A percentile compares a stretch with the other conserved stretches of the same genome.
phyloP scores from a whole-genome alignment of 1,140 invertebrate genomes.

The Eulimnadia texana region DNA sequence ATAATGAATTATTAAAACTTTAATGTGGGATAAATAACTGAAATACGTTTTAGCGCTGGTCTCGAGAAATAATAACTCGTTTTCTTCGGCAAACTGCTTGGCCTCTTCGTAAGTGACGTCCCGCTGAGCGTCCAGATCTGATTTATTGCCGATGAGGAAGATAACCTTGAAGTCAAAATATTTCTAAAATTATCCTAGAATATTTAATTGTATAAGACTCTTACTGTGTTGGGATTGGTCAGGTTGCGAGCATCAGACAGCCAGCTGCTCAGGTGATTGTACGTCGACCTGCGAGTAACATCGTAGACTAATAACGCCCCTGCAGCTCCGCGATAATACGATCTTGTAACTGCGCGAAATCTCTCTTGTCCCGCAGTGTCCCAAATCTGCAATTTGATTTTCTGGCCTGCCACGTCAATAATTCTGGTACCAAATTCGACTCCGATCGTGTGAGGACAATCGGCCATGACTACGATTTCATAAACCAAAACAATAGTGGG shows the following conservation, averaged over 20 bases:
- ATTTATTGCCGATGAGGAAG: slow-evolving; percentile 66
- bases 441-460: slow-evolving; percentile 65
- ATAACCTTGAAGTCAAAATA: slow-evolving; percentile 45
- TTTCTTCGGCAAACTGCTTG: slow-evolving; percentile 64
- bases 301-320: slow-evolving; percentile 66
- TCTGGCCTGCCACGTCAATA: slow-evolving; percentile 65
- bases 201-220: slow-evolving; percentile 21
- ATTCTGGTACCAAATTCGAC: slow-evolving; percentile 76
- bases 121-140: slow-evolving; percentile 56
- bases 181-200: neutral
- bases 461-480: slow-evolving; percentile 49
- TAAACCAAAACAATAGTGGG: slow-evolving; percentile 15
- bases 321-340: slow-evolving; percentile 65
- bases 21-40: too few species aligned
- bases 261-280: slow-evolving; percentile 65
- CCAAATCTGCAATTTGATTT: slow-evolving; percentile 73
- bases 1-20: too few species aligned
- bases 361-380: slow-evolving; percentile 64
- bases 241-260: slow-evolving; percentile 69
- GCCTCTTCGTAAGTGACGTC: slow-evolving; percentile 70
- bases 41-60: slow-evolving; percentile 62
- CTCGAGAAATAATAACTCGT: slow-evolving; percentile 67
- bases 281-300: slow-evolving; percentile 62
- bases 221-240: slow-evolving; percentile 79
- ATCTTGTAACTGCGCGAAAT: slow-evolving; percentile 58